These are phyloP conservation scores for Campoplex capitator DNA, from an alignment of 2,888 invertebrate genomes.

Conservation along the genomic window DNA sequence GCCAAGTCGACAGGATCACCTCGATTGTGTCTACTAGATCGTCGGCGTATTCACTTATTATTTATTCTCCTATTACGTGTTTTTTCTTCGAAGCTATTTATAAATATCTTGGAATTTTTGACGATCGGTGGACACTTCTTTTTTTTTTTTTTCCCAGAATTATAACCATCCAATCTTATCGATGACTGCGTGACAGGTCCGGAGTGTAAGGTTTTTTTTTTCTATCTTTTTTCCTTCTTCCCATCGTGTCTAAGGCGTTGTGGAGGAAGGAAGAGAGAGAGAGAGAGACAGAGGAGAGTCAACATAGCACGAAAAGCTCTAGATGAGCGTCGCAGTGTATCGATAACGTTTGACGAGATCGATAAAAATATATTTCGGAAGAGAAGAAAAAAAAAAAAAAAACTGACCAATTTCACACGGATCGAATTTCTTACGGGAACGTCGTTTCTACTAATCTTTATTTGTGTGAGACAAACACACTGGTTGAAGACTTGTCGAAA, in stretches of 20 bases:
- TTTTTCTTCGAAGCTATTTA: background rate
- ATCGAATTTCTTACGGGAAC: background rate
- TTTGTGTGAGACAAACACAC: background rate
- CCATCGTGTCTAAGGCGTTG: background rate
- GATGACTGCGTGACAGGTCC: constrained; percentile 57
- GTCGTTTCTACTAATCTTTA: background rate
- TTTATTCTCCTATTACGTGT: background rate
- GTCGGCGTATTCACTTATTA: background rate
- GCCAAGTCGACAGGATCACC: too few relatives aligned
- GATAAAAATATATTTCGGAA: constrained; percentile 39
- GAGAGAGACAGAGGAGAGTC: background rate
- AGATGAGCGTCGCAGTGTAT: constrained; percentile 58
- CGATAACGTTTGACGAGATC: constrained; percentile 56
- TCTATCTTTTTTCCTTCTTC: background rate
- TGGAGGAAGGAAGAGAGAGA: constrained; percentile 20
- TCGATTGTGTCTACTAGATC: too few relatives aligned
- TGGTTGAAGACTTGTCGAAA: background rate
- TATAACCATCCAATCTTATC: constrained; percentile 36
- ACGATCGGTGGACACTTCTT: background rate
- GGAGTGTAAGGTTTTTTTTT: constrained; percentile 31
- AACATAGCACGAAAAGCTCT: constrained; percentile 14
- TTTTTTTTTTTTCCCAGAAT: constrained; percentile 20
- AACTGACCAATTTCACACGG: background rate
- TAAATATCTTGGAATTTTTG: background rate
- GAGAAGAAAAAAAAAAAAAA: background rate